phyloP scores from a whole-genome alignment of 2,797 vertebrate species.

The Dendrocincla fuliginosa region DNA sequence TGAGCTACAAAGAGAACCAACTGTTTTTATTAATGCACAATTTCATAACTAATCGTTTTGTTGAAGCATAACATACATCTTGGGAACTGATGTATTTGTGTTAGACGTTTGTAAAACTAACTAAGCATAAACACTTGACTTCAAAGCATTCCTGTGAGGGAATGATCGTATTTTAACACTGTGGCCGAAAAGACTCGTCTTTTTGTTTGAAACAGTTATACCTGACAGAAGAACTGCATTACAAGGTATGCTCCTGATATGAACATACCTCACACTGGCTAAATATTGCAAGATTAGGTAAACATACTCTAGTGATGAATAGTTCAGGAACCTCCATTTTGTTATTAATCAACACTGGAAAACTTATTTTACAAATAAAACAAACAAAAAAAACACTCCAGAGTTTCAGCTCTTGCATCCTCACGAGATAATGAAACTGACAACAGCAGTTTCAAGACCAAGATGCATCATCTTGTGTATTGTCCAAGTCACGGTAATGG shows the following conservation, averaged over 20 bases:
- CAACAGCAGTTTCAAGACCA: background rate
- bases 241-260: background rate
- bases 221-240: background rate
- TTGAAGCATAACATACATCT: conserved; percentile 37
- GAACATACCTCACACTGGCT: background rate
- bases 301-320: background rate
- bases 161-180: conserved; percentile 32
- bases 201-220: conserved; percentile 10
- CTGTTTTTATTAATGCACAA: conserved; percentile 66
- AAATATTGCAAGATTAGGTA: background rate
- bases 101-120: conserved; percentile 56
- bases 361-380: background rate
- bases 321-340: background rate
- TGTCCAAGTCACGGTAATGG: background rate
- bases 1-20: conserved; percentile 61
- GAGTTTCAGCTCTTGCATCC: background rate
- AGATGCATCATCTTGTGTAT: background rate
- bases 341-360: background rate
- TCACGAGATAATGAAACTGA: background rate
- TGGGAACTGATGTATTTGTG: conserved; percentile 44
- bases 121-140: conserved; percentile 57
- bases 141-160: conserved; percentile 62
- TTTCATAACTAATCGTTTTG: conserved; percentile 51
- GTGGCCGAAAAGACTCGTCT: background rate
- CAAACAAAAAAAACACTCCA: no score